Percentiles rank a stretch among this genome's conserved stretches.
phyloP scores from a whole-genome alignment of 2,113 vertebrate genomes.

The Callorhinus ursinus region DNA sequence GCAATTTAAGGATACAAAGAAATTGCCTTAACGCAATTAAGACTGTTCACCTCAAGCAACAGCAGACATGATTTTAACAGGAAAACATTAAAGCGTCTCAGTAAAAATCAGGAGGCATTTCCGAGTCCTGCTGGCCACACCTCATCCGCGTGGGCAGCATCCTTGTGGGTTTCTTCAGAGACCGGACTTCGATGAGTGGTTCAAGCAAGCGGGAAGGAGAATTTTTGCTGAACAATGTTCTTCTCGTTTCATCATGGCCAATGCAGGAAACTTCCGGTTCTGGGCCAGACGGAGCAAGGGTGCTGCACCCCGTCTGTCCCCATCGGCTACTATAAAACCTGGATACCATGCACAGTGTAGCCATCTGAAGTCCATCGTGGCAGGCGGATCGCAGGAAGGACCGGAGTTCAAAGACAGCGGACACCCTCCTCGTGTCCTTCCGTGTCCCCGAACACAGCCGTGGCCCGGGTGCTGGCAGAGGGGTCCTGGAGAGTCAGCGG shows the following conservation, averaged over 20 bases:
- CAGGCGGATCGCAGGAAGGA: accelerated
- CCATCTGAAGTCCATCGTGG: accelerated
- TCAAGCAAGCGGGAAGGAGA: accelerated
- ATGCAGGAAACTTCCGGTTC: neutral
- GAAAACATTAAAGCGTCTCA: neutral
- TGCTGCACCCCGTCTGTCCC: accelerated
- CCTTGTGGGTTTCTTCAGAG: accelerated
- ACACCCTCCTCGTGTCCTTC: neutral
- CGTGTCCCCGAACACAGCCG: accelerated
- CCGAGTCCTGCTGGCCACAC: neutral
- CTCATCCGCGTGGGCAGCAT: neutral
- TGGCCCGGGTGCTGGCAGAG: accelerated
- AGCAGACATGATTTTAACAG: neutral
- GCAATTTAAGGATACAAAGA: neutral
- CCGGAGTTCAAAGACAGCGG: accelerated
- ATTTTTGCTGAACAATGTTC: too few species aligned
- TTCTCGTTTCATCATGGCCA: neutral
- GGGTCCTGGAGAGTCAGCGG: neutral
- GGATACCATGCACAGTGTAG: accelerated
- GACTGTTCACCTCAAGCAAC: neutral
- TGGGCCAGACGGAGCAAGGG: accelerated
- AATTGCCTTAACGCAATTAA: neutral
- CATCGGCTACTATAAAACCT: accelerated
- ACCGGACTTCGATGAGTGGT: accelerated
- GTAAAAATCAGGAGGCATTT: neutral